Percentiles rank a stretch among this genome's conserved stretches.
These are phyloP conservation scores for Sternarchorhynchus goeldii DNA, from an alignment of 2,797 vertebrate genomes.

Conservation along the genomic window DNA sequence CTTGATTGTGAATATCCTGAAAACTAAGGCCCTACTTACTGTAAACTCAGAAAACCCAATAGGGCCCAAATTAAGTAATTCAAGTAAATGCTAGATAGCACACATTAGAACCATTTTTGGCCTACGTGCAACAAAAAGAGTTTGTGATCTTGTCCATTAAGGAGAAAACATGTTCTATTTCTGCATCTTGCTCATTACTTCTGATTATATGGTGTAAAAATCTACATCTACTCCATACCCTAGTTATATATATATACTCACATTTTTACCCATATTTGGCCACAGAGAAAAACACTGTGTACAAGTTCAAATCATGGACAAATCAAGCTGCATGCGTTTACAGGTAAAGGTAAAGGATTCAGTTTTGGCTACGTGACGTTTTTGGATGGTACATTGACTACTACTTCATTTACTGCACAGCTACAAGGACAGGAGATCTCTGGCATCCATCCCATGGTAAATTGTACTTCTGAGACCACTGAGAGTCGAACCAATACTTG, in stretches of 20 bases:
- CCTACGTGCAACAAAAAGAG: not conserved
- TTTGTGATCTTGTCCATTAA: not conserved
- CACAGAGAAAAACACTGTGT: no score
- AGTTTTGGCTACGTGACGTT: conserved; percentile 5
- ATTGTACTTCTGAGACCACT: not conserved
- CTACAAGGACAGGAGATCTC: not conserved
- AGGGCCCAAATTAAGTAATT: conserved; percentile 25
- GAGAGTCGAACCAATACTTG: not conserved
- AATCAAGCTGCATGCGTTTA: not conserved
- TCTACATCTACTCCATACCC: no score
- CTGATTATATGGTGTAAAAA: no score
- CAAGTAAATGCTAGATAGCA: conserved; percentile 16
- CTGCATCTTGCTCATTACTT: no score
- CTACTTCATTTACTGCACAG: not conserved
- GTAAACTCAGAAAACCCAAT: conserved; percentile 20
- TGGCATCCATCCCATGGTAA: conserved; percentile 2
- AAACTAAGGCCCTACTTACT: conserved; percentile 25
- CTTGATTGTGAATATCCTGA: conserved; percentile 41
- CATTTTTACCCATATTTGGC: no score
- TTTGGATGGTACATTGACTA: not conserved
- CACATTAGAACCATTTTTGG: not conserved
- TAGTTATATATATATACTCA: no score
- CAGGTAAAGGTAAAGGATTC: not conserved
- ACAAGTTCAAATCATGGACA: not conserved
- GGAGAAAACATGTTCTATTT: no score